Evolutionary conservation across 2,888 invertebrate genomes (phyloP).

Genomic region (Dolomedes plantarius): DNA sequence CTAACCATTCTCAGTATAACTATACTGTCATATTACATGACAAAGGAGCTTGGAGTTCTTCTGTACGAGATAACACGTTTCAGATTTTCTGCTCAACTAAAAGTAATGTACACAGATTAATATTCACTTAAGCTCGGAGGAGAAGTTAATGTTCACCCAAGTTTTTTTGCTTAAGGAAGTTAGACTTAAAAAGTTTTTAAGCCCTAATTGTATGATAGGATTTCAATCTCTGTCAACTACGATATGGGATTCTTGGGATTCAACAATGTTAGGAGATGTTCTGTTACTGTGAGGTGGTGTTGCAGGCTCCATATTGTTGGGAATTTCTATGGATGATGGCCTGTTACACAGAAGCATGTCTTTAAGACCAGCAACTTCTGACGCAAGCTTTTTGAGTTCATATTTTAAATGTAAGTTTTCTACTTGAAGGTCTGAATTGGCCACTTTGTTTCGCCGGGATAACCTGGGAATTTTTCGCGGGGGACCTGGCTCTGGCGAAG

Average conservation of each 20-base stretch:
- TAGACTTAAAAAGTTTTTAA: no score
- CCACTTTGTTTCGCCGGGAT: conserved; percentile 23
- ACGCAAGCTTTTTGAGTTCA: conserved; percentile 90
- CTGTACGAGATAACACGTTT: no score
- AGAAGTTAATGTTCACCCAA: not conserved
- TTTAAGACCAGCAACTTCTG: conserved; percentile 92
- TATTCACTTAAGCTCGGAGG: not conserved
- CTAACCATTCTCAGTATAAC: no score
- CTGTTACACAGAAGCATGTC: conserved; percentile 73
- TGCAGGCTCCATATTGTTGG: not conserved
- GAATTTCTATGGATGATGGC: conserved; percentile 38
- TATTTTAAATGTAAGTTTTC: conserved; percentile 81
- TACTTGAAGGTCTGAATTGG: conserved; percentile 79
- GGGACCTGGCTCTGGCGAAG: conserved; percentile 55
- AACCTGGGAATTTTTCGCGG: conserved; percentile 75
- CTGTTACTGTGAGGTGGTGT: conserved; percentile 65
- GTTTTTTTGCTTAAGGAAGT: not conserved
- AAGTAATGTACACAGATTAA: not conserved
- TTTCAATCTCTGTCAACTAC: conserved; percentile 10
- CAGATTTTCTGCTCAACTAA: no score
- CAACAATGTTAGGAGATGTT: conserved; percentile 58
- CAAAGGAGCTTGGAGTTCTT: no score
- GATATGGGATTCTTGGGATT: conserved; percentile 17
- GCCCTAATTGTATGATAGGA: no score
- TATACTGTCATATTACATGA: no score